Percentiles rank a stretch among this genome's conserved stretches.
Evolutionary conservation across 2,888 invertebrate genomes (phyloP).

Genomic region (Sminthurinus aureus): DNA sequence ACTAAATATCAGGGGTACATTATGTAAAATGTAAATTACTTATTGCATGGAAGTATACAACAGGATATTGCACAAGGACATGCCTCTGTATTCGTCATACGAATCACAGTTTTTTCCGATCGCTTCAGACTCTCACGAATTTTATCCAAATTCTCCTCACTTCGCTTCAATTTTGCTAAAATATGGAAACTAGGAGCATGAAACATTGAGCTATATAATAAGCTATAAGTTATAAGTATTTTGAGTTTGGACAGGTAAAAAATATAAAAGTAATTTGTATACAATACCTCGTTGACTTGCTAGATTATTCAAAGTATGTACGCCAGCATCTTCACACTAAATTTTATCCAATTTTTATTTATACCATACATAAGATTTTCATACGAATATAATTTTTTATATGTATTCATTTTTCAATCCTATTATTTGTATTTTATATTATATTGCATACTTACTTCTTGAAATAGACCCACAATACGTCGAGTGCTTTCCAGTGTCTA

Average conservation of each 20-base stretch:
- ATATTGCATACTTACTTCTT: background rate
- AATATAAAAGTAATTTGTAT: no score
- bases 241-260: background rate
- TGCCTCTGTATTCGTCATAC: slow-evolving; percentile 4
- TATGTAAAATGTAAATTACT: background rate
- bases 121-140: background rate
- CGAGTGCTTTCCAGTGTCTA: slow-evolving; percentile 24
- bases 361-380: no score
- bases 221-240: background rate
- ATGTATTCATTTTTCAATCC: no score
- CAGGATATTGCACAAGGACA: background rate
- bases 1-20: background rate
- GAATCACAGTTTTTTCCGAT: background rate
- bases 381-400: no score
- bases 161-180: background rate
- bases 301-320: background rate
- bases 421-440: background rate
- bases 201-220: background rate
- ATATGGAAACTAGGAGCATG: background rate
- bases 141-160: background rate
- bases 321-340: slow-evolving; percentile 23
- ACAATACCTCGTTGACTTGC: background rate
- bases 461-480: slow-evolving; percentile 13
- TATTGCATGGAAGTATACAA: background rate
- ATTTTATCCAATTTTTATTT: background rate